phyloP scores from a whole-genome alignment of 2,113 vertebrate genomes.

The Hipposideros armiger region DNA sequence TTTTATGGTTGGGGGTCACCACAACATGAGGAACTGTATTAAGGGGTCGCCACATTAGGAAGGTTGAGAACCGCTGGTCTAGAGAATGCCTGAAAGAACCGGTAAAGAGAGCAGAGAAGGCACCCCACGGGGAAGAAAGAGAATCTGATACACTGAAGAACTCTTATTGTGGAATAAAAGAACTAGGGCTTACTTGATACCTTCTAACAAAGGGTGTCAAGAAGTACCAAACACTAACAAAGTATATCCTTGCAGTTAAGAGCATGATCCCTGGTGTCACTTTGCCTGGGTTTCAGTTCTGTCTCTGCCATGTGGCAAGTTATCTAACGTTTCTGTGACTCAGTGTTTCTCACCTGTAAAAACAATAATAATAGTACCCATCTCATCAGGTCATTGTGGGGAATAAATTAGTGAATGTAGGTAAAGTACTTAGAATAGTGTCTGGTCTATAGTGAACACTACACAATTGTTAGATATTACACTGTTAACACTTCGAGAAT shows the following conservation, averaged over 20 bases:
- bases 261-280: neutral
- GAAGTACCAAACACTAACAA: neutral
- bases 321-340: neutral
- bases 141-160: neutral
- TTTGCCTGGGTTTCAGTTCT: neutral
- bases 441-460: neutral
- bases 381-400: neutral
- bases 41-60: too few relatives aligned
- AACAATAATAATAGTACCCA: neutral
- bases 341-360: neutral
- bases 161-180: neutral
- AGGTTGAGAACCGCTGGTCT: neutral
- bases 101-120: neutral
- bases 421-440: neutral
- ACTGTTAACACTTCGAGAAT: conserved; percentile 4
- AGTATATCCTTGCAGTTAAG: neutral
- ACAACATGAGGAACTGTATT: too few relatives aligned
- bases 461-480: neutral
- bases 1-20: too few relatives aligned
- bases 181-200: neutral
- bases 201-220: neutral
- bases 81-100: neutral
- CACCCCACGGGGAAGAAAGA: neutral
- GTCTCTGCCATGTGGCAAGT: neutral
- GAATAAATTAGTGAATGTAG: neutral